Evolutionary conservation across 1,140 invertebrate genomes (phyloP).

Genomic region (Magallana gigas): DNA sequence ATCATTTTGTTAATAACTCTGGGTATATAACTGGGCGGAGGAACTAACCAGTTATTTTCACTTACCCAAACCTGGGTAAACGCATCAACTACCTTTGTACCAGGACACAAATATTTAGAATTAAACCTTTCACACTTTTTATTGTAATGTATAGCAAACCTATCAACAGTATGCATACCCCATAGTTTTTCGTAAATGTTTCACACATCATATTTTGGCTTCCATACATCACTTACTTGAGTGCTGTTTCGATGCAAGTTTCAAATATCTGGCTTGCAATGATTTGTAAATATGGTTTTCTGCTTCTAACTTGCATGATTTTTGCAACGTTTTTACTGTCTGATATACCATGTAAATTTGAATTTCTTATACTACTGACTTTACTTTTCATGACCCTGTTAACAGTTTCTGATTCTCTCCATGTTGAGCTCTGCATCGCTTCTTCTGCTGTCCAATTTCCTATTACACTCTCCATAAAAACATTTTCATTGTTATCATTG

Average conservation of each 20-base stretch:
- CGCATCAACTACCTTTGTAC: neutral
- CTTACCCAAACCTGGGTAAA: slow-evolving; percentile 37
- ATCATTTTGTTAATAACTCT: slow-evolving; percentile 47
- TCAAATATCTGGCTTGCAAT: too few species aligned
- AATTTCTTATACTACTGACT: neutral
- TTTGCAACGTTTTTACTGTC: slow-evolving; percentile 49
- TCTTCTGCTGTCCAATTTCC: neutral
- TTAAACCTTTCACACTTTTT: too few species aligned
- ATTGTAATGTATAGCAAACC: too few species aligned
- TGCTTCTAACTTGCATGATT: slow-evolving; percentile 46
- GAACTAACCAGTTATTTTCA: slow-evolving; percentile 52
- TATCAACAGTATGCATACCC: too few species aligned
- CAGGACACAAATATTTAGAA: too few species aligned
- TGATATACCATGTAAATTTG: neutral
- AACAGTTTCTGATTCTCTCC: slow-evolving; percentile 30
- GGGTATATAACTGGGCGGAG: slow-evolving; percentile 25
- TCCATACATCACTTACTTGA: slow-evolving; percentile 1
- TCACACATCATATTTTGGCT: slow-evolving; percentile 26
- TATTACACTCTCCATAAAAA: neutral
- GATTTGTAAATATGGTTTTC: neutral
- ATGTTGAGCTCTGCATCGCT: slow-evolving; percentile 37
- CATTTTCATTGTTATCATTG: neutral
- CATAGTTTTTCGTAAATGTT: neutral
- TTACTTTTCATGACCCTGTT: slow-evolving; percentile 33
- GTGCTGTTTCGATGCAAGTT: too few species aligned